A percentile compares a stretch with the other conserved stretches of the same genome.
Conservation (phyloP, 2,888 invertebrate genomes). For the Xylota sylvarum region DNA sequence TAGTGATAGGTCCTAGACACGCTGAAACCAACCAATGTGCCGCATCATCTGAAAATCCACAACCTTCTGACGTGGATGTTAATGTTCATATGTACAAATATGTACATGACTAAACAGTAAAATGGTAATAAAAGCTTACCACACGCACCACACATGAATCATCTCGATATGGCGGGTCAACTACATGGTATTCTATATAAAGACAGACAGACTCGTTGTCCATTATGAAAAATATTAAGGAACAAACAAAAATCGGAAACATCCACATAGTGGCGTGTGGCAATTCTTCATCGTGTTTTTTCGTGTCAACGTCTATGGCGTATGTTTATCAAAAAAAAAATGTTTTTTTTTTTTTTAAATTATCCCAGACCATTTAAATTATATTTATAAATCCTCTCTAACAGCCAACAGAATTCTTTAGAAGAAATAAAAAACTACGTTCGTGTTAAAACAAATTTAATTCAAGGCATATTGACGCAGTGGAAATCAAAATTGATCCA, state of each 20-base stretch:
- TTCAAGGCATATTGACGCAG: constrained; percentile 1
- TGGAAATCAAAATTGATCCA: constrained; percentile 5
- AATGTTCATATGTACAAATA: neutral
- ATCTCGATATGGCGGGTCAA: neutral
- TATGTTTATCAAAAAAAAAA: neutral
- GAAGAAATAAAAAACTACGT: neutral
- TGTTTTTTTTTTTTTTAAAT: too few species aligned
- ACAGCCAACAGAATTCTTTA: neutral
- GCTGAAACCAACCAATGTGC: too few species aligned
- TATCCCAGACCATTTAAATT: constrained; percentile 7
- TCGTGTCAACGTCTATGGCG: neutral
- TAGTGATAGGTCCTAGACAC: too few species aligned
- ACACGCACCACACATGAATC: neutral
- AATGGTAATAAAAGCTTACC: neutral
- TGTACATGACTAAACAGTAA: neutral
- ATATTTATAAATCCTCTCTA: neutral
- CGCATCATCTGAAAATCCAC: neutral
- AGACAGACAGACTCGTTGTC: constrained; percentile 11
- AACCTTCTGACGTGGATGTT: neutral
- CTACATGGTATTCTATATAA: neutral
- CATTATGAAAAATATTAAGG: neutral
- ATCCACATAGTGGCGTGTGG: constrained; percentile 9
- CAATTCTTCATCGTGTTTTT: neutral
- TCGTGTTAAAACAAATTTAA: neutral
- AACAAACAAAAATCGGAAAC: neutral